These are phyloP conservation scores for Tupaia chinensis DNA, from an alignment of 2,113 vertebrate genomes.

Conservation along the genomic window DNA sequence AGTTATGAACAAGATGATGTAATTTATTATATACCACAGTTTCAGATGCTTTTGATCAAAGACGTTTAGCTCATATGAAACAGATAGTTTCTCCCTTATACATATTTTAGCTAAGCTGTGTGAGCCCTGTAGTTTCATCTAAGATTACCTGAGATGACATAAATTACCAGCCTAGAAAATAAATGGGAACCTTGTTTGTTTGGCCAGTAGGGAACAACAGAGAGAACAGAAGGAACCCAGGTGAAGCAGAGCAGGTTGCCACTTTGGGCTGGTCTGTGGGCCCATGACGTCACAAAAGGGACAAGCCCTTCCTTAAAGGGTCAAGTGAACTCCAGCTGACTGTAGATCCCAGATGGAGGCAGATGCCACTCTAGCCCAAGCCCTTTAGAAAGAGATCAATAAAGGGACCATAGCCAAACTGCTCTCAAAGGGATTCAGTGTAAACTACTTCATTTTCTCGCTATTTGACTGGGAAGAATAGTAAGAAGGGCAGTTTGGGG, in stretches of 20 bases:
- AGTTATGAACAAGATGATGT: not conserved
- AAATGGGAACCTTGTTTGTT: conserved; percentile 3
- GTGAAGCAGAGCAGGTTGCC: not conserved
- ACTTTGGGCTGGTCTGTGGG: not conserved
- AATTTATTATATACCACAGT: not conserved
- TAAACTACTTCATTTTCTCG: not conserved
- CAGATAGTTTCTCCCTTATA: conserved; percentile 67
- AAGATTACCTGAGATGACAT: conserved; percentile 66
- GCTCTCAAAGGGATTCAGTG: not conserved
- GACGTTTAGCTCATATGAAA: conserved; percentile 16
- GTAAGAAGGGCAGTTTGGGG: not conserved
- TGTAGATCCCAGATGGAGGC: not conserved
- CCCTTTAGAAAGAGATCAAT: not conserved
- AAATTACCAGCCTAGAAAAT: conserved; percentile 66
- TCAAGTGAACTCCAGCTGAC: not conserved
- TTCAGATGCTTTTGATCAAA: conserved; percentile 61
- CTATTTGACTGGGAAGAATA: not conserved
- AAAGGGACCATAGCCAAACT: not conserved
- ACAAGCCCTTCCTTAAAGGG: not conserved
- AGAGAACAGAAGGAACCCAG: not conserved
- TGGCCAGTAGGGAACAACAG: not conserved
- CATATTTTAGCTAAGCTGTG: conserved; percentile 74
- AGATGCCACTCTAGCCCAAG: not conserved
- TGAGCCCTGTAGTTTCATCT: conserved; percentile 57
- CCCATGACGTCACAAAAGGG: not conserved